These are phyloP conservation scores for Ophioderma brevispina DNA, from an alignment of 35 echinoderm and acorn worm genomes.

Conservation along the genomic window DNA sequence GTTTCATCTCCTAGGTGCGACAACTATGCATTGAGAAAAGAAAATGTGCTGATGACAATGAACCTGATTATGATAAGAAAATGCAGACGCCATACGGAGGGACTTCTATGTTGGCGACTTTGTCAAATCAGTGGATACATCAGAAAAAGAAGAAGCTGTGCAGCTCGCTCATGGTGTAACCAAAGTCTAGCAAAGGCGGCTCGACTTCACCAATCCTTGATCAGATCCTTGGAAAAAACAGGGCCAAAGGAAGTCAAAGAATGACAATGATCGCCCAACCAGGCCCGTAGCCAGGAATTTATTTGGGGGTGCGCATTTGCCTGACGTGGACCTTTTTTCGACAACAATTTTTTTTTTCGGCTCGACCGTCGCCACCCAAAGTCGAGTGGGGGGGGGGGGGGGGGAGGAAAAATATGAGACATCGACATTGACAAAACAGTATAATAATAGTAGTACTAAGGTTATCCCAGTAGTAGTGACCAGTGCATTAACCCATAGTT, in stretches of 20 bases:
- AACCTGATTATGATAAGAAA: background rate
- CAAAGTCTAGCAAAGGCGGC: conserved; percentile 35
- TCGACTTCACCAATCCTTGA: conserved; percentile 33
- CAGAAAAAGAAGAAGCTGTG: conserved; percentile 1
- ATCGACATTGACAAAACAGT: background rate
- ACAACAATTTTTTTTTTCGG: too few relatives aligned
- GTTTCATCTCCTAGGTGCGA: background rate
- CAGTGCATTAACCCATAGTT: too few relatives aligned
- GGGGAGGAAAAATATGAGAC: conserved; percentile 26
- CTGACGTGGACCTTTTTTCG: too few relatives aligned
- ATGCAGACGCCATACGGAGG: background rate
- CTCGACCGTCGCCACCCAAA: too few relatives aligned
- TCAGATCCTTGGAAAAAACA: conserved; percentile 44
- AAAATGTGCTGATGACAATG: conserved; percentile 39
- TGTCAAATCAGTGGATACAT: conserved; percentile 12
- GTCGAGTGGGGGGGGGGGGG: too few relatives aligned
- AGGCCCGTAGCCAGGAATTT: too few relatives aligned
- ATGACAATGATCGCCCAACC: conserved; percentile 36
- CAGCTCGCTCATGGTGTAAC: conserved; percentile 6
- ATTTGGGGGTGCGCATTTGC: too few relatives aligned
- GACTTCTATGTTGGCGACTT: conserved; percentile 50
- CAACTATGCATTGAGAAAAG: background rate
- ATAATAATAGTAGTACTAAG: too few relatives aligned
- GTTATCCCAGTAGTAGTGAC: too few relatives aligned
- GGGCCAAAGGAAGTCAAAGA: conserved; percentile 28